phyloP scores from a whole-genome alignment of 1,140 invertebrate genomes.

The Asobara japonica region DNA sequence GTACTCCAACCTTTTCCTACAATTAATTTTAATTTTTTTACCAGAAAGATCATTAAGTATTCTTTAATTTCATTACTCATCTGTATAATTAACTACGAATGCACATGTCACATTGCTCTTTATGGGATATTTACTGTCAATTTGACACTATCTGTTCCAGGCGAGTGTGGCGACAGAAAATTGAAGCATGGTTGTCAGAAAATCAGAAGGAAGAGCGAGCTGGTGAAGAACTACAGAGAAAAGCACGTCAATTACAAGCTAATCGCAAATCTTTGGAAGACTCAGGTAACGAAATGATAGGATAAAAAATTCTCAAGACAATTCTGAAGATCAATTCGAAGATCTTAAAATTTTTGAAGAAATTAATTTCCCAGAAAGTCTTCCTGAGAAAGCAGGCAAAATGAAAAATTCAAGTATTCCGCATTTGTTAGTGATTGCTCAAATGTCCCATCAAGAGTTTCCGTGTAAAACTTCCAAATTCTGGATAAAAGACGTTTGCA shows the following conservation, averaged over 20 bases:
- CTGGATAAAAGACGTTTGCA: too few species aligned
- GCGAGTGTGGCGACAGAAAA: slow-evolving; percentile 83
- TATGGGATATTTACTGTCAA: too few species aligned
- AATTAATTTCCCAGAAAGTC: too few species aligned
- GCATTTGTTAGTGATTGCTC: too few species aligned
- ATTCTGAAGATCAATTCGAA: background rate
- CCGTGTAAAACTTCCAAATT: too few species aligned
- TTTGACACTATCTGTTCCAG: slow-evolving; percentile 41
- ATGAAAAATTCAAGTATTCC: too few species aligned
- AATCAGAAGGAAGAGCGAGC: slow-evolving; percentile 85
- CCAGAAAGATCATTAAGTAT: background rate
- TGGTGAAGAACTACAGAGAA: slow-evolving; percentile 73
- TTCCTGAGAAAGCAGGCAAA: too few species aligned
- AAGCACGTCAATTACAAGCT: slow-evolving; percentile 71
- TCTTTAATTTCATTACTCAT: background rate
- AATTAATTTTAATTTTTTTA: slow-evolving; percentile 12
- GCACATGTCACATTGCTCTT: too few species aligned
- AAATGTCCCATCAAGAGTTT: too few species aligned
- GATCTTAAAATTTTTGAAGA: slow-evolving; percentile 12
- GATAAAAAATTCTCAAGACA: background rate
- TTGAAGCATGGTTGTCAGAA: slow-evolving; percentile 89
- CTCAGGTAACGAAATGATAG: slow-evolving; percentile 76
- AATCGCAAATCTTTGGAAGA: slow-evolving; percentile 84
- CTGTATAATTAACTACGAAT: too few species aligned
- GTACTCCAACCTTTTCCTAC: slow-evolving; percentile 43